A percentile compares a stretch with the other conserved stretches of the same genome.
Evolutionary conservation across 2,888 invertebrate genomes (phyloP).

Genomic region (Daptonema setosum): DNA sequence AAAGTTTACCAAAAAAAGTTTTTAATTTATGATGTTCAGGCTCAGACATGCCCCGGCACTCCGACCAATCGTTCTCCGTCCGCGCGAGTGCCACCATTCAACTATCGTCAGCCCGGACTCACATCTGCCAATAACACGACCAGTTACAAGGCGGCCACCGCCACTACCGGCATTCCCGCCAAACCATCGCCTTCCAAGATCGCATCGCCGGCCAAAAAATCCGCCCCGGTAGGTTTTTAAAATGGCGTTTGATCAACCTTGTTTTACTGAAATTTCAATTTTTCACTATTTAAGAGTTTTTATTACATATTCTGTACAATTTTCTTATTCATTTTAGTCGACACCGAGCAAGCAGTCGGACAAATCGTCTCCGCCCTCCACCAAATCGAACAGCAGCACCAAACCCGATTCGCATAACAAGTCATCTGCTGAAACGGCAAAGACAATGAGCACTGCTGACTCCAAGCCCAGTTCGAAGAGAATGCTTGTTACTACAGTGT

Average conservation of each 20-base stretch:
- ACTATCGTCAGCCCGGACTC: no score
- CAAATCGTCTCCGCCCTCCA: background rate
- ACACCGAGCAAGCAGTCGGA: no score
- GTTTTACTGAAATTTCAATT: background rate
- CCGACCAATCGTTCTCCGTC: background rate
- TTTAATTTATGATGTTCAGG: background rate
- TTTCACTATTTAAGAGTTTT: background rate
- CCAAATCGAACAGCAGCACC: background rate
- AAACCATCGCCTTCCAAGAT: background rate
- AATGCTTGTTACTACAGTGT: background rate
- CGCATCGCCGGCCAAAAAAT: background rate
- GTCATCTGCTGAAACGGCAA: no score
- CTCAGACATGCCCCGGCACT: background rate
- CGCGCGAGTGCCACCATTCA: background rate
- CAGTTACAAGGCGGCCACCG: no score
- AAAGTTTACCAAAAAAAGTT: no score
- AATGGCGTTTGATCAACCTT: background rate
- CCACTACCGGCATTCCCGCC: no score
- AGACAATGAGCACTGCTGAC: no score
- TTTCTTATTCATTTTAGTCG: no score
- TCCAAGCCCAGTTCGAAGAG: background rate
- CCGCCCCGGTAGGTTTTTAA: background rate
- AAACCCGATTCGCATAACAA: background rate
- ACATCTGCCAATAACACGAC: no score
- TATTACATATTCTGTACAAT: no score